Conservation (phyloP, 2,888 invertebrate species). For the Drepanosiphum platanoidis region DNA sequence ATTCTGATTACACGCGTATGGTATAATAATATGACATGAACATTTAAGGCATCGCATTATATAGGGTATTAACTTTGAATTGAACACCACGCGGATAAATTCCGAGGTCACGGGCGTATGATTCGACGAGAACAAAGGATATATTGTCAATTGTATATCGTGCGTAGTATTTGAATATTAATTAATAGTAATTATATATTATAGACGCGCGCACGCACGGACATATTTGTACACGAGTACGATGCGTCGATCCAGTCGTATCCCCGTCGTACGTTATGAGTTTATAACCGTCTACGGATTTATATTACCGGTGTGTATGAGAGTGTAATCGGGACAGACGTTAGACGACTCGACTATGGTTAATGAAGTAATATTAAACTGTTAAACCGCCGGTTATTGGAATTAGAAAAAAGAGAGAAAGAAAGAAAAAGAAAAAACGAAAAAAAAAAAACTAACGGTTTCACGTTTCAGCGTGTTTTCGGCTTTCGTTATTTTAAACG, state of each 20-base stretch:
- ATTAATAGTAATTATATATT: slow-evolving; percentile 25
- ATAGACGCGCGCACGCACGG: not conserved
- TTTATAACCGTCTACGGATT: no score
- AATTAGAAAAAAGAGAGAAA: no score
- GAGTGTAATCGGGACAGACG: no score
- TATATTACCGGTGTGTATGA: no score
- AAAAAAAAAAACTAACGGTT: slow-evolving; percentile 5
- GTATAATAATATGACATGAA: not conserved
- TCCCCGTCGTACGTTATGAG: not conserved
- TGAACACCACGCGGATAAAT: slow-evolving; percentile 16
- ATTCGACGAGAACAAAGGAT: slow-evolving; percentile 32
- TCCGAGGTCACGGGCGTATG: slow-evolving; percentile 6
- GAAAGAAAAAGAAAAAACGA: no score
- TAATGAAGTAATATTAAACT: not conserved
- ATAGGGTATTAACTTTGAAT: not conserved
- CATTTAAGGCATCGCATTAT: no score
- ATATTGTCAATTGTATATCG: slow-evolving; percentile 12
- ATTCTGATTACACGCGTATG: not conserved
- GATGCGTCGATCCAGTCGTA: not conserved
- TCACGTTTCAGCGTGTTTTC: not conserved
- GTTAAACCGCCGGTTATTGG: not conserved
- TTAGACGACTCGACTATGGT: not conserved
- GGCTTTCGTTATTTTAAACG: not conserved
- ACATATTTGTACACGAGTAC: not conserved
- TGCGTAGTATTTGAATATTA: slow-evolving; percentile 4